Percentiles rank a stretch among this genome's conserved stretches.
phyloP scores from a whole-genome alignment of 2,113 vertebrate species.

The Ailuropoda melanoleuca region DNA sequence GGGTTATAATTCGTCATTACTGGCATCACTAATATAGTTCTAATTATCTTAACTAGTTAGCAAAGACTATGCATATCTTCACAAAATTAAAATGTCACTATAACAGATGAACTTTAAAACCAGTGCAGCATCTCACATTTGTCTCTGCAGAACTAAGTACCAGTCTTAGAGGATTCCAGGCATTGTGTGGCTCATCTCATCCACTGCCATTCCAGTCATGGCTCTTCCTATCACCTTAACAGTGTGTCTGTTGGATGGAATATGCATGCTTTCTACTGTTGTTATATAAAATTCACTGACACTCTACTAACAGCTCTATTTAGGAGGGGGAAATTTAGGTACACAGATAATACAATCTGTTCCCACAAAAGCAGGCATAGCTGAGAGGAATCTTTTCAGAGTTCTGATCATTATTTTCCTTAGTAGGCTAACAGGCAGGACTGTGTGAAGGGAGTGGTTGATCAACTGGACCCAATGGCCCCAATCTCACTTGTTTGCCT shows the following conservation, averaged over 20 bases:
- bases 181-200: neutral
- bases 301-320: neutral
- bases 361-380: neutral
- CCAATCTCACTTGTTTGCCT: neutral
- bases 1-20: neutral
- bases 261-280: neutral
- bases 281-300: neutral
- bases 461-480: neutral
- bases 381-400: neutral
- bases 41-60: neutral
- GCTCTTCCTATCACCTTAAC: neutral
- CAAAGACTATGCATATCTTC: neutral
- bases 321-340: neutral
- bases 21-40: neutral
- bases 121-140: neutral
- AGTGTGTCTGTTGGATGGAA: neutral
- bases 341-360: neutral
- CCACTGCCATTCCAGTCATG: neutral
- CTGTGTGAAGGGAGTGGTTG: neutral
- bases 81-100: conserved; percentile 18
- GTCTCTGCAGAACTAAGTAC: neutral
- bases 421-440: neutral
- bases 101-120: neutral
- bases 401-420: neutral
- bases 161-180: neutral